phyloP scores from a whole-genome alignment of 2,888 invertebrate genomes.

The Plemyria rubiginata region DNA sequence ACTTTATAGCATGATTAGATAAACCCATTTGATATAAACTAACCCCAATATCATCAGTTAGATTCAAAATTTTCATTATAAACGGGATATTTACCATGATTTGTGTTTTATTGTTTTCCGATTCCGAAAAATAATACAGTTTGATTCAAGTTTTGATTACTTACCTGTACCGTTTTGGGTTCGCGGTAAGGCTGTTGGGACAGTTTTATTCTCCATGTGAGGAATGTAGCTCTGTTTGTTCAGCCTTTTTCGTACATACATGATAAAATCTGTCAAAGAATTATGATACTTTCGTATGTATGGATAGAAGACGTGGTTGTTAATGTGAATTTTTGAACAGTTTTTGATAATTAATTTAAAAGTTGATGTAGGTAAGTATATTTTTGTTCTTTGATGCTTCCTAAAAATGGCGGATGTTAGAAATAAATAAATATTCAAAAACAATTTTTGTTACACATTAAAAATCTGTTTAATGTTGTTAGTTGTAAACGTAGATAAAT shows the following conservation, averaged over 20 bases:
- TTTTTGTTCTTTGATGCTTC: neutral
- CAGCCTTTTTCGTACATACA: neutral
- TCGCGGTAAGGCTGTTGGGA: too few relatives aligned
- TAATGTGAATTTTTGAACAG: constrained; percentile 20
- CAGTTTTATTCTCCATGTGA: neutral
- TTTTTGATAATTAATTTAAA: constrained; percentile 35
- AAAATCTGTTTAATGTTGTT: neutral
- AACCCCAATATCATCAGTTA: too few relatives aligned
- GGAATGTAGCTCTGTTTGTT: neutral
- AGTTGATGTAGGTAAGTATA: constrained; percentile 33
- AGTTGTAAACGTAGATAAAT: constrained; percentile 5
- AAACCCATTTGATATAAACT: too few relatives aligned
- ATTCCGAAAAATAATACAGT: too few relatives aligned
- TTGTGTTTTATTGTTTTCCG: too few relatives aligned
- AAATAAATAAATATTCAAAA: neutral
- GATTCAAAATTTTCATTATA: too few relatives aligned
- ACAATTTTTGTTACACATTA: too few relatives aligned
- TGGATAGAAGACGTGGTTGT: neutral
- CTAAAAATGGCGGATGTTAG: too few relatives aligned
- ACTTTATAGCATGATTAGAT: too few relatives aligned
- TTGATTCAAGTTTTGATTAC: too few relatives aligned
- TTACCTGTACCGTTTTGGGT: too few relatives aligned
- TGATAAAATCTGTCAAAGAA: constrained; percentile 1
- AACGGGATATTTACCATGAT: too few relatives aligned
- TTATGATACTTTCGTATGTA: neutral